Evolutionary conservation across 2,113 vertebrate genomes (phyloP).

Genomic region (Tyto alba): DNA sequence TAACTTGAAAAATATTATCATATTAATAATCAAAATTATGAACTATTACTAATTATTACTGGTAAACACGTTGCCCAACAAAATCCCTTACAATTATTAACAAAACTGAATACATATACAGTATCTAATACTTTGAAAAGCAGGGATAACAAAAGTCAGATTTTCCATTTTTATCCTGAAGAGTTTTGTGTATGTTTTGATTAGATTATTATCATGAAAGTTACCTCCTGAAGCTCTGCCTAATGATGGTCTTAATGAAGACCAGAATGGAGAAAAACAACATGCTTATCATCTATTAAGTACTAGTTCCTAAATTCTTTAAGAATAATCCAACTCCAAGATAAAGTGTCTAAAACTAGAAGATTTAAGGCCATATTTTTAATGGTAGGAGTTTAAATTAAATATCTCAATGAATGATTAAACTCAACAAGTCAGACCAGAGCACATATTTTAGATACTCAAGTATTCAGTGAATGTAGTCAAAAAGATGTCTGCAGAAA

Average conservation of each 20-base stretch:
- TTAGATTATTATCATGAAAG: background rate
- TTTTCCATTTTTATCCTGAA: background rate
- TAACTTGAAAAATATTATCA: background rate
- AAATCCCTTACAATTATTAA: background rate
- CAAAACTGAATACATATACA: background rate
- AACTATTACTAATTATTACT: background rate
- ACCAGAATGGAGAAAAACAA: background rate
- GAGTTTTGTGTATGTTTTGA: background rate
- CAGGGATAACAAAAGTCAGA: background rate
- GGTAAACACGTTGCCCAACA: background rate
- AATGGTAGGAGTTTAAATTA: background rate
- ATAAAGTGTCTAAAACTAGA: background rate
- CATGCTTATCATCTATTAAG: background rate
- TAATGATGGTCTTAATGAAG: background rate
- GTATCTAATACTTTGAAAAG: background rate
- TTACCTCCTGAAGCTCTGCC: background rate
- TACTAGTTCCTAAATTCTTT: background rate
- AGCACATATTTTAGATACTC: background rate
- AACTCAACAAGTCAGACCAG: background rate
- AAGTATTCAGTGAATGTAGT: background rate
- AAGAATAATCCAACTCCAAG: background rate
- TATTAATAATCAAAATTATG: background rate
- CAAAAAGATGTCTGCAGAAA: background rate
- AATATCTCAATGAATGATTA: background rate
- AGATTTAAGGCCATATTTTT: background rate